Evolutionary conservation across 2,113 vertebrate genomes (phyloP).

Genomic region (Amazona vittata): DNA sequence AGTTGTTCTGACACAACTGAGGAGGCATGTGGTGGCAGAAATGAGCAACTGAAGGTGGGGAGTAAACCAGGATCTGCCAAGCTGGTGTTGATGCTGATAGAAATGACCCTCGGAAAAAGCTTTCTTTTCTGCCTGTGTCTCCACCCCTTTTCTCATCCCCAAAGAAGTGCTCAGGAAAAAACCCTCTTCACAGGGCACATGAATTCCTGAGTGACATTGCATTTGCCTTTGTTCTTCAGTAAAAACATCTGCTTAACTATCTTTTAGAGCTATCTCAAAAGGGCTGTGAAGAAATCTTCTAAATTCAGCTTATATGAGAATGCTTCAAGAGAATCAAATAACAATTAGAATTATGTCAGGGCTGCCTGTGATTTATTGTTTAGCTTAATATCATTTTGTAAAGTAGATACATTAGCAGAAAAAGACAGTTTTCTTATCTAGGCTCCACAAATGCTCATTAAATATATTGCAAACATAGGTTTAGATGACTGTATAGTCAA

Average conservation of each 20-base stretch:
- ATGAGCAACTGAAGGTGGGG: background rate
- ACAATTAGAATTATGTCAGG: background rate
- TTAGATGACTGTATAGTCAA: background rate
- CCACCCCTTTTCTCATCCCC: background rate
- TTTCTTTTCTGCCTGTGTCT: background rate
- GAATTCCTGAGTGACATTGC: background rate
- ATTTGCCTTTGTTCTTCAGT: background rate
- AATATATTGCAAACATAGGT: background rate
- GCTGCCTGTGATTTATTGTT: background rate
- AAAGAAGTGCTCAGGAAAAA: background rate
- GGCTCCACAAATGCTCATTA: background rate
- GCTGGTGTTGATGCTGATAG: background rate
- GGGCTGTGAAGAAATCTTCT: background rate
- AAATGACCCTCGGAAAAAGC: background rate
- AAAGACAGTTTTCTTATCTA: background rate
- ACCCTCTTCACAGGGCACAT: background rate
- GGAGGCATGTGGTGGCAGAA: background rate
- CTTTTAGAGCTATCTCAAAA: background rate
- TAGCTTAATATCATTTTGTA: background rate
- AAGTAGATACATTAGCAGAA: background rate
- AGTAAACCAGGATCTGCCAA: background rate
- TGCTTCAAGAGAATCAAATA: background rate
- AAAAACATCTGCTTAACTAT: background rate
- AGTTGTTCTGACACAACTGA: background rate
- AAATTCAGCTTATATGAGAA: background rate